A percentile compares a stretch with the other conserved stretches of the same genome.
Evolutionary conservation across 2,888 invertebrate genomes (phyloP).

Genomic region (Trisateles emortualis): DNA sequence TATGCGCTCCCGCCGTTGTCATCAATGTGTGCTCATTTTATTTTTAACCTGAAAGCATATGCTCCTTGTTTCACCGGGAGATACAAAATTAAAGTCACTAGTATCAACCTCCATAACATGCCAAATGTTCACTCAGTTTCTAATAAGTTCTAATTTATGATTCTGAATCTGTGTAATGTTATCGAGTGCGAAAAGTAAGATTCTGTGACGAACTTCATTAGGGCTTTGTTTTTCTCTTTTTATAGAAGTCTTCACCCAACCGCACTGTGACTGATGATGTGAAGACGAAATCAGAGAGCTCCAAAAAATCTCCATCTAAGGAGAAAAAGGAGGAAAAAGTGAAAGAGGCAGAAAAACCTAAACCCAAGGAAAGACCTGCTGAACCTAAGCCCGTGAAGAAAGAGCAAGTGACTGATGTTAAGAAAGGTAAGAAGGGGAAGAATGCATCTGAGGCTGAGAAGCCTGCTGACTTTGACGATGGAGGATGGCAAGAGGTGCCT

Average conservation of each 20-base stretch:
- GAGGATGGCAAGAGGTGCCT: constrained; percentile 91
- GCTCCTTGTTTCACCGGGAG: constrained; percentile 63
- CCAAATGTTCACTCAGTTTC: constrained; percentile 8
- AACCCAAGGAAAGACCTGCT: constrained; percentile 72
- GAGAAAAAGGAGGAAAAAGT: constrained; percentile 87
- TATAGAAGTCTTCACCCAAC: constrained; percentile 88
- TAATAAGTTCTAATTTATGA: constrained; percentile 32
- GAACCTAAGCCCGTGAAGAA: constrained; percentile 76
- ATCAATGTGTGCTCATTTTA: constrained; percentile 77
- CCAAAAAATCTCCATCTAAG: constrained; percentile 86
- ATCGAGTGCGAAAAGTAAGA: not conserved
- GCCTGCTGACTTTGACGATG: constrained; percentile 91
- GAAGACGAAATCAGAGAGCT: constrained; percentile 86
- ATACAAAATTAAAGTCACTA: constrained; percentile 37
- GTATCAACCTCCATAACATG: constrained; percentile 12
- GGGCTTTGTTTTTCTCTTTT: constrained; percentile 28
- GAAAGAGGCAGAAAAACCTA: constrained; percentile 82
- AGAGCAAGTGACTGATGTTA: constrained; percentile 71
- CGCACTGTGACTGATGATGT: constrained; percentile 87
- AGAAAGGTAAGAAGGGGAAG: constrained; percentile 88
- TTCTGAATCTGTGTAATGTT: constrained; percentile 9
- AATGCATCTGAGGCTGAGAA: constrained; percentile 86
- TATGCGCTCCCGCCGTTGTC: constrained; percentile 59
- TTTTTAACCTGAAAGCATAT: constrained; percentile 83
- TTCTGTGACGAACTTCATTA: not conserved